Evolutionary conservation across 2,797 vertebrate species (phyloP).

Genomic region (Gobionotothen gibberifrons): DNA sequence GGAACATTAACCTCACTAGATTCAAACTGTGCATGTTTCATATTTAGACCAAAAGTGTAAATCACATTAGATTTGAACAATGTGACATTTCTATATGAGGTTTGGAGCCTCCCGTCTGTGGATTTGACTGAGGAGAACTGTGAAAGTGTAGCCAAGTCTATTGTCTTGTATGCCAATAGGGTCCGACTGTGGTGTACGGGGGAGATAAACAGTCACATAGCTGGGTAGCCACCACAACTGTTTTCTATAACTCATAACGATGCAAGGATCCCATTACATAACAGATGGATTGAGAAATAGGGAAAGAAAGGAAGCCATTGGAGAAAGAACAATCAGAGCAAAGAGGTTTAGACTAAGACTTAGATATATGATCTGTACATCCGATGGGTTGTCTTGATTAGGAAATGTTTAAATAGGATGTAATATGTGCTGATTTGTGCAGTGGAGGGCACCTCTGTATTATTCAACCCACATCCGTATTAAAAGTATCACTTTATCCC

Average conservation of each 20-base stretch:
- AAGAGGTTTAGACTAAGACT: slow-evolving; percentile 65
- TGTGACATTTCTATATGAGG: slow-evolving; percentile 62
- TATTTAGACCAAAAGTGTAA: slow-evolving; percentile 54
- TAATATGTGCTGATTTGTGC: slow-evolving; percentile 62
- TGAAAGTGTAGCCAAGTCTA: slow-evolving; percentile 70
- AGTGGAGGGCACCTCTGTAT: slow-evolving; percentile 46
- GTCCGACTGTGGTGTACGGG: slow-evolving; percentile 65
- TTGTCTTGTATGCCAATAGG: slow-evolving; percentile 73
- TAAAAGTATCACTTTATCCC: slow-evolving; percentile 42
- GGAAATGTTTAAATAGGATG: slow-evolving; percentile 68
- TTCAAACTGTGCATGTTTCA: slow-evolving; percentile 51
- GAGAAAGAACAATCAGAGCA: slow-evolving; percentile 66
- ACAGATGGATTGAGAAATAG: slow-evolving; percentile 73
- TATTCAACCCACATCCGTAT: slow-evolving; percentile 53
- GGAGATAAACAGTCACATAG: slow-evolving; percentile 79
- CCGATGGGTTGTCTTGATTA: slow-evolving; percentile 64
- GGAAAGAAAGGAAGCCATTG: slow-evolving; percentile 56
- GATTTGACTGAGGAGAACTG: slow-evolving; percentile 58
- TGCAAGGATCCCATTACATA: slow-evolving; percentile 76
- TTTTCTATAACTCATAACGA: slow-evolving; percentile 78
- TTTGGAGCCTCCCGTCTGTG: slow-evolving; percentile 59
- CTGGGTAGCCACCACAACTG: slow-evolving; percentile 73
- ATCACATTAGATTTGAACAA: slow-evolving; percentile 58
- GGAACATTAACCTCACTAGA: slow-evolving; percentile 50
- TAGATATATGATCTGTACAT: slow-evolving; percentile 67